phyloP scores from a whole-genome alignment of 2,113 vertebrate genomes.

The Pelecanus crispus region DNA sequence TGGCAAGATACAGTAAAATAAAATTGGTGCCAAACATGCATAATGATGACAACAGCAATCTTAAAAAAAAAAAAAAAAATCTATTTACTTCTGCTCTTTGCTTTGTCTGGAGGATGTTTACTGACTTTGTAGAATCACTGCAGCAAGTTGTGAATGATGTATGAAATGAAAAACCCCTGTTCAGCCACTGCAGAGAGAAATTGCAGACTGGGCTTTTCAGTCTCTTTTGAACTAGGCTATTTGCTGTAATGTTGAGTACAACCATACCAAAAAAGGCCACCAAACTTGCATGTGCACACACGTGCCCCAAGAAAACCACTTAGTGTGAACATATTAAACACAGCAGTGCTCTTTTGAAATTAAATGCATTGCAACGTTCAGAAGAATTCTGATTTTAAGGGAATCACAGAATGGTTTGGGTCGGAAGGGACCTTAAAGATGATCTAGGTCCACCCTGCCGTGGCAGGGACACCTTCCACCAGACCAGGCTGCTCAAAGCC shows the following conservation, averaged over 20 bases:
- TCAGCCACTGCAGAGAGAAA: not conserved
- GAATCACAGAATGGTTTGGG: no score
- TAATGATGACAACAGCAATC: not conserved
- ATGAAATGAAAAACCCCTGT: not conserved
- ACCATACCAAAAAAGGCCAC: not conserved
- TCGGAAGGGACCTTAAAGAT: no score
- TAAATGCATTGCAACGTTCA: rapidly evolving
- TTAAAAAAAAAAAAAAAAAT: not conserved
- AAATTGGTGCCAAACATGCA: not conserved
- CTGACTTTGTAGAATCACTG: not conserved
- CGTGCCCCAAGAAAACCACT: not conserved
- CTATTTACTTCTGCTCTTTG: not conserved
- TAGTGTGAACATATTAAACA: not conserved
- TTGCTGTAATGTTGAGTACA: not conserved
- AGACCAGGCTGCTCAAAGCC: no score
- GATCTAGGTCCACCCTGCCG: no score
- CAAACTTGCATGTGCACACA: not conserved
- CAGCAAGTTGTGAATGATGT: not conserved
- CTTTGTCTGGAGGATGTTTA: not conserved
- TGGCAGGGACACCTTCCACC: no score
- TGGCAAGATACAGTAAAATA: not conserved
- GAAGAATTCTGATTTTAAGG: not conserved
- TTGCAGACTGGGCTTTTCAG: not conserved
- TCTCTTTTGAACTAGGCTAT: not conserved
- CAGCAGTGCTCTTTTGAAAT: not conserved